Base-by-base conservation (phyloP, 2,113 vertebrate genomes). In the Regulus satrapa region DNA sequence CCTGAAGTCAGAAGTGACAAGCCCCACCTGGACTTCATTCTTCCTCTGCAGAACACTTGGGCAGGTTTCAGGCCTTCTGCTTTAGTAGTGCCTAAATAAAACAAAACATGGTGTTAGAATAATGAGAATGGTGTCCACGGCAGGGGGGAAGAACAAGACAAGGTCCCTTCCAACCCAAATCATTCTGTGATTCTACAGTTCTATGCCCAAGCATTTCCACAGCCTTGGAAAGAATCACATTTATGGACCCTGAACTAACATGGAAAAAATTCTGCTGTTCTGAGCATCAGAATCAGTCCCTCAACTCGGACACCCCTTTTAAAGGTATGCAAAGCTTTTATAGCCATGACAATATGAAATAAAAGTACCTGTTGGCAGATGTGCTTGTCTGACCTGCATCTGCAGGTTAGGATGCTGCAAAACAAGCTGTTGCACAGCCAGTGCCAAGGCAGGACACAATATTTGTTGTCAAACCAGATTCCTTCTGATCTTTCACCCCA, bases 361-460 rank as follows among this genome's bases (percentile, higher is more conserved):
- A 31, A 26, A 69, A 72, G 3, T 3, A 13, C 12, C 9, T 24
- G 0, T 12, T 17, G 12, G 12, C 51, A 75, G 25, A 21, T 6
- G 6, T 0, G 7, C 3, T 18, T 20, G 5, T 40, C 72, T 15
- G 18, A 55, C 21, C 26, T 28, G 32, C 5, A 1, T 4, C 1
- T 6, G 23, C 8, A 29, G 14, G 14, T 14, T 14, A 28, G 11
- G 68, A 26, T 12, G 46, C 18, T 31, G 31, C 20, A 55, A 71
- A 6, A 6, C 18, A 59, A 63, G n/a, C 11, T 29, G 4, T 14
- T 49, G 43, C 32, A 29, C 9, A 12, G 6, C 7, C 43, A 23
- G 18, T 12, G 12, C 12, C 3, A 2, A 66, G 41, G 13, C 18
- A 78, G 59, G 31, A 38, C 23, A 5, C 0, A 0, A 4, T 40